phyloP scores from a whole-genome alignment of 2,113 vertebrate species.

The Strix uralensis region DNA sequence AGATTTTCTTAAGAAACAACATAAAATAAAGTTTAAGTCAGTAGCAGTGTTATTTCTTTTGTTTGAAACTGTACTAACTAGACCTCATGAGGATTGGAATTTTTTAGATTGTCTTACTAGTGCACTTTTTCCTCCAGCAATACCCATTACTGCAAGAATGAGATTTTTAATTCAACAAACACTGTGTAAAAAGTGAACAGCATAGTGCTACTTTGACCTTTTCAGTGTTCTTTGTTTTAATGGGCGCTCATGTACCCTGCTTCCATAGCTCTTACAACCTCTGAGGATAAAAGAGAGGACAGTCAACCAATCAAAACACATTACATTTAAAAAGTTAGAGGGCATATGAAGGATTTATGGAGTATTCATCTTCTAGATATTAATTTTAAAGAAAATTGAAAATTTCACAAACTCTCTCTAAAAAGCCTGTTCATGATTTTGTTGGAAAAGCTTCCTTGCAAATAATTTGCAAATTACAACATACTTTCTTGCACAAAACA shows the following conservation, averaged over 20 bases:
- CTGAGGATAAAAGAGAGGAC: conserved; percentile 14
- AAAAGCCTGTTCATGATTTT: not conserved
- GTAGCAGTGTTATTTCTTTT: not conserved
- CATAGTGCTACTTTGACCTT: conserved; percentile 30
- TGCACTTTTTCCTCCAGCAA: conserved; percentile 17
- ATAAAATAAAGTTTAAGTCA: not conserved
- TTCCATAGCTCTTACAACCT: not conserved
- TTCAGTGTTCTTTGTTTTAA: conserved; percentile 24
- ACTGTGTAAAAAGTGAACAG: not conserved
- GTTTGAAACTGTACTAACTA: conserved; percentile 3
- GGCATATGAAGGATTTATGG: not conserved
- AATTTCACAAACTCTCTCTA: not conserved
- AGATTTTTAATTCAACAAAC: conserved; percentile 37
- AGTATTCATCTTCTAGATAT: not conserved
- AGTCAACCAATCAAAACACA: not conserved
- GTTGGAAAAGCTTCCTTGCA: not conserved
- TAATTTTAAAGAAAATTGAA: not conserved
- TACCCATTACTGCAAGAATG: not conserved
- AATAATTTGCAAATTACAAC: not conserved
- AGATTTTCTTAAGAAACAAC: not conserved
- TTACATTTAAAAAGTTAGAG: not conserved
- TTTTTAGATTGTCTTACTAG: not conserved
- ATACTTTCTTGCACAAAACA: not conserved
- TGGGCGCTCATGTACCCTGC: not conserved
- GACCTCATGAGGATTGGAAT: not conserved